Evolutionary conservation across 2,113 vertebrate species (phyloP), one percentile per base, ranked within the genome.

Genomic region (Crypturellus undulatus): DNA sequence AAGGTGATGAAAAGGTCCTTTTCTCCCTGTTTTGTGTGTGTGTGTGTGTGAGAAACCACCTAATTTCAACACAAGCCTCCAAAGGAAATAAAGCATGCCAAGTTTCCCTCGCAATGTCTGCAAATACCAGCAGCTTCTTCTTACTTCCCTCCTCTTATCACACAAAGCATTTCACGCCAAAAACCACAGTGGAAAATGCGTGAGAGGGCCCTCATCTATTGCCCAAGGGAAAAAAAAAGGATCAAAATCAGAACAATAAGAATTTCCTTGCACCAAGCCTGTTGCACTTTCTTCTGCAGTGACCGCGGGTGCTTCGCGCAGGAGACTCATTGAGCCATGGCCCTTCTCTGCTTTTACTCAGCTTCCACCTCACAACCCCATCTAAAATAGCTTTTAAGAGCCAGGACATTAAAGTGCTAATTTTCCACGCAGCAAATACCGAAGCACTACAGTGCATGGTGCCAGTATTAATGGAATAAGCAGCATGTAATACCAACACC

Each of bases 121-220:
- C 47, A 94, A 96, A 93, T 88, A 92, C 68, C 69, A 93, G 65
- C 70, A 72, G 79, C n/a, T 17, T 78, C 56, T 81, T 81, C 65
- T 60, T 78, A 19, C 47, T 86, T 94, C 78, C 89, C 91, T 87
- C 78, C 79, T 40, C 64, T 54, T 62, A 14, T 64, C 69, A 79
- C 34, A 83, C 25, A 45, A 38, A 73, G 60, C 81, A 58, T 64
- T 92, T 94, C 69, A 95, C 47, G 62, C 34, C 38, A 40, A 54
- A 92, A 65, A n/a, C 30, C 28, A 78, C 60, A 1, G 0, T 15
- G 62, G 47, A 79, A 85, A 94, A 94, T 68, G 7, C 86, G 87
- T 71, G 90, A 90, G 87, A 94, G 72, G 72, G 88, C 77, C 69
- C 76, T 58, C 62, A 64, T 64, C 91, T 79, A 22, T 47, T 20